Evolutionary conservation across 2,113 vertebrate species (phyloP), one percentile per base, ranked within the genome.

Genomic region (Thermophis baileyi): DNA sequence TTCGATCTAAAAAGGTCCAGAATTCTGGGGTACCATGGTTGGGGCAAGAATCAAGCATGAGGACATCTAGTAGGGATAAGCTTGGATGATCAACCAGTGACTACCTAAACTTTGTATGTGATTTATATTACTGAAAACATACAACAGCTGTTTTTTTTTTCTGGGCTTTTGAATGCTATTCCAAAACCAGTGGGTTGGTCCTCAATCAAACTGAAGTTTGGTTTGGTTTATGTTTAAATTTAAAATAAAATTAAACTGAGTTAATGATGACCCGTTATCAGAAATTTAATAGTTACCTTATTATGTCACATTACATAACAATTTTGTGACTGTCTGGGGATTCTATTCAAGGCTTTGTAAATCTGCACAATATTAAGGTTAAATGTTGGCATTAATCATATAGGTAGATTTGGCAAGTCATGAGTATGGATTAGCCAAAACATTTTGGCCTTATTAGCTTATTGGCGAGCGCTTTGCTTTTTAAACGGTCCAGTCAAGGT

Each of bases 401-500:
- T 87, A 53, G 2, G 7, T 46, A 3, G 27, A 24, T 96, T 95
- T 95, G 97, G 92, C 97, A 96, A 96, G 97, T 97, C 97, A 97
- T 98, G 97, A 97, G 47, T 35, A 89, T 96, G 96, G 96, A 96
- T 96, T 96, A 95, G 96, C 94, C 95, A 96, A 97, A 97, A 93
- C 96, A 97, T 95, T 97, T 96, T 96, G 96, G 95, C 95, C 95
- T 97, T 97, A 96, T 93, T 97, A 96, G 94, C 30, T 69, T n/a
- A n/a, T 95, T 92, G 69, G 95, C 94, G 95, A 81, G 94, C 91
- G 94, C 96, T 97, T 97, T 94, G 96, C 94, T 97, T 97, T 97
- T 97, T 97, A 97, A 97, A 97, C 96, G 97, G 96, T 97, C 9
- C 94, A 94, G 98, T 96, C 96, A 98, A 97, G 97, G 6, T 94